Evolutionary conservation across 2,888 invertebrate genomes (phyloP).

Genomic region (Taenaris catops): DNA sequence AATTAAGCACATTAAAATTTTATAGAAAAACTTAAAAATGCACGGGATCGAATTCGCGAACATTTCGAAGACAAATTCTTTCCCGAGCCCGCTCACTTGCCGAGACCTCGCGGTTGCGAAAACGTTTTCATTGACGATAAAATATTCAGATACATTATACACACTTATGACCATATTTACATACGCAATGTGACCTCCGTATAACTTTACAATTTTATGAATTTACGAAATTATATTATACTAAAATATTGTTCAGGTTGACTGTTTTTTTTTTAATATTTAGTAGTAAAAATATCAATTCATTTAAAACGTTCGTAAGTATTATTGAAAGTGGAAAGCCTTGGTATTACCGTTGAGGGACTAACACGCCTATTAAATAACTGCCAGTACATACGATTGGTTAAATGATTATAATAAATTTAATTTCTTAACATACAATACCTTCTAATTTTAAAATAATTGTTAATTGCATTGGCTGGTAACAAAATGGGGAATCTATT

Average conservation of each 20-base stretch:
- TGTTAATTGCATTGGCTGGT: too few species aligned
- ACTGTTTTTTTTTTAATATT: too few species aligned
- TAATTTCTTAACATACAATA: conserved; percentile 21
- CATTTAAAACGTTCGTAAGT: conserved; percentile 7
- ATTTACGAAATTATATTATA: too few species aligned
- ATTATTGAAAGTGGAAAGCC: conserved; percentile 70
- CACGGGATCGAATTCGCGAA: too few species aligned
- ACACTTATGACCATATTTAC: conserved; percentile 10
- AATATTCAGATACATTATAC: conserved; percentile 12
- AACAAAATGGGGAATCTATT: too few species aligned
- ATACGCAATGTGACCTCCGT: background rate
- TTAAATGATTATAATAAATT: too few species aligned
- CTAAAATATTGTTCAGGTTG: too few species aligned
- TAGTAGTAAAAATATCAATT: background rate
- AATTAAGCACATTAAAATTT: too few species aligned
- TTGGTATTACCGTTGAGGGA: conserved; percentile 63
- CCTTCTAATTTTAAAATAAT: too few species aligned
- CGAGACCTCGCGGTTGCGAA: conserved; percentile 35
- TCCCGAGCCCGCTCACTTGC: conserved; percentile 32
- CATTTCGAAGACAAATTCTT: conserved; percentile 34
- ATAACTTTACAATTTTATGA: too few species aligned
- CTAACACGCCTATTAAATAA: conserved; percentile 52
- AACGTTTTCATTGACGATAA: conserved; percentile 29
- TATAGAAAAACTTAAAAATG: too few species aligned
- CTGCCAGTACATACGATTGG: conserved; percentile 41